These are phyloP conservation scores for Mesaphorura yosii DNA, from an alignment of 1,140 invertebrate species.

Conservation along the genomic window DNA sequence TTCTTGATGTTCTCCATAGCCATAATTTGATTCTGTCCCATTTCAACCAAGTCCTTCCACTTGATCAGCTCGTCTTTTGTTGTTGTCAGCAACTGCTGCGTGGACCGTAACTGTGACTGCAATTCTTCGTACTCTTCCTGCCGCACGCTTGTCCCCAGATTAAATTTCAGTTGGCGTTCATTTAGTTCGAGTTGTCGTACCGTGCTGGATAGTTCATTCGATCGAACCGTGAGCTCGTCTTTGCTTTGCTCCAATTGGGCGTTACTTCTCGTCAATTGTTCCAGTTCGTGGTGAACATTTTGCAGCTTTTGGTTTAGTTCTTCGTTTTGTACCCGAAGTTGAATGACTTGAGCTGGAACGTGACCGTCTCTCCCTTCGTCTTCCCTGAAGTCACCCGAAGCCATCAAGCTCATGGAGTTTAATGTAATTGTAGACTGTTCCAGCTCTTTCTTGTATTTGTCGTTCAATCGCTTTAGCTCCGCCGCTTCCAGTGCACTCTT, in stretches of 20 bases:
- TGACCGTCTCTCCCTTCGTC: neutral
- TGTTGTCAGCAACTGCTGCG: conserved; percentile 2
- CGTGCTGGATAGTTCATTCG: neutral
- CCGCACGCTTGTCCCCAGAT: neutral
- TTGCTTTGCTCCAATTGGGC: conserved; percentile 1
- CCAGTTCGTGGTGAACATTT: neutral
- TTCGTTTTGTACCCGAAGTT: neutral
- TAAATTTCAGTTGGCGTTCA: conserved; percentile 5
- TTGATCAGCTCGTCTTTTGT: conserved; percentile 5
- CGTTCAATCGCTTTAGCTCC: neutral
- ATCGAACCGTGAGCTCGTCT: neutral
- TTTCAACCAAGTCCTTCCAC: conserved; percentile 12
- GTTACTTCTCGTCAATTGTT: neutral
- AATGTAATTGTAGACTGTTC: neutral
- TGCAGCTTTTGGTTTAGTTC: neutral
- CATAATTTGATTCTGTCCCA: conserved; percentile 13
- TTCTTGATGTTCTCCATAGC: conserved; percentile 11
- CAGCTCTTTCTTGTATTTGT: neutral
- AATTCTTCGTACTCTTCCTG: conserved; percentile 7
- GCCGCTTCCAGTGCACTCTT: neutral
- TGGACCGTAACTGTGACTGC: neutral
- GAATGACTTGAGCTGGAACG: neutral
- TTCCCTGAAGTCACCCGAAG: neutral
- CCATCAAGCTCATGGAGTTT: neutral
- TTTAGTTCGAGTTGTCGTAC: neutral